A percentile compares a stretch with the other conserved stretches of the same genome.
phyloP scores from a whole-genome alignment of 2,113 vertebrate species.

The Dermatemys mawii region DNA sequence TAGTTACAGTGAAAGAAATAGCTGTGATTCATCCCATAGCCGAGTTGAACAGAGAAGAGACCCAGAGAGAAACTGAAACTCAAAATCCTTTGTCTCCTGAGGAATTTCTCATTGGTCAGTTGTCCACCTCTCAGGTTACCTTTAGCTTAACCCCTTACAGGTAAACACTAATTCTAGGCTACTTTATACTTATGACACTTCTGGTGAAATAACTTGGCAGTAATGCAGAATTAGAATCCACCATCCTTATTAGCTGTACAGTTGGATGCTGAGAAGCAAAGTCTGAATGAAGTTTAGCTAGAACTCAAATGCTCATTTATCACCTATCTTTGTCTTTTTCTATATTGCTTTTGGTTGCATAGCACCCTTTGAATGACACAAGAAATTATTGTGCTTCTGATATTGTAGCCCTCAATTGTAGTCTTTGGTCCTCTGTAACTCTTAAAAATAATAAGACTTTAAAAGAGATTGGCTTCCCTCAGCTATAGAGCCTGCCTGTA shows the following conservation, averaged over 20 bases:
- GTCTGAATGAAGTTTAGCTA: constrained; percentile 64
- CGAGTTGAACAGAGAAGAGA: no score
- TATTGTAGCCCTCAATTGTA: constrained; percentile 63
- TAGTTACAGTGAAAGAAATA: no score
- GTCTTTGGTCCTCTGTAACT: constrained; percentile 48
- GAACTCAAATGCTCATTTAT: constrained; percentile 63
- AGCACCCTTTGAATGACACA: constrained; percentile 55
- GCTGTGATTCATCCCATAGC: no score
- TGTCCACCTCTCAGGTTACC: no score
- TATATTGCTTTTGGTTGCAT: constrained; percentile 45
- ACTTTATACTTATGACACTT: no score
- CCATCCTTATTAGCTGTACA: constrained; percentile 58
- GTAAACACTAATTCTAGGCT: no score
- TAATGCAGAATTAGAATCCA: constrained; percentile 62
- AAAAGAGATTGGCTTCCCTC: constrained; percentile 55
- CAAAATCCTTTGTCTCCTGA: no score
- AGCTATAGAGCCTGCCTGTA: constrained; percentile 56
- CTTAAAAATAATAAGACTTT: constrained; percentile 63
- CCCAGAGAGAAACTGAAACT: no score
- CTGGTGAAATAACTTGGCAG: constrained; percentile 51
- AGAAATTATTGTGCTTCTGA: constrained; percentile 61
- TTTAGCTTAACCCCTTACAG: no score
- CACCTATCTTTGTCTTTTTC: constrained; percentile 29
- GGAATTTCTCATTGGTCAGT: no score
- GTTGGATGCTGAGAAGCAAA: constrained; percentile 53